Conservation (phyloP, 2,888 invertebrate species). For the Agrypnus murinus region DNA sequence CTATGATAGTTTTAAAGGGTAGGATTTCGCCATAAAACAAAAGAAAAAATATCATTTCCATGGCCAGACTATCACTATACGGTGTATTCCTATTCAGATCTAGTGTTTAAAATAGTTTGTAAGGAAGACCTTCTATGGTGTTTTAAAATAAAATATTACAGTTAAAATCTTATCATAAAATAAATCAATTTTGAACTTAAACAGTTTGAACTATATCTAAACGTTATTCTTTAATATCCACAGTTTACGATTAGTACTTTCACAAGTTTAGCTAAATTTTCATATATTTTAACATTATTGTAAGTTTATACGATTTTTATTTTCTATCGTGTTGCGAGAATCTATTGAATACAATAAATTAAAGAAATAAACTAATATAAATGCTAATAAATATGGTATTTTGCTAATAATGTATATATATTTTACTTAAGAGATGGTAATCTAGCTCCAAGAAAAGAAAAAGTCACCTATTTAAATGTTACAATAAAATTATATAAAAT, state of each 20-base stretch:
- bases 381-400: constrained; percentile 3
- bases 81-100: no score
- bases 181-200: no score
- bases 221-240: background rate
- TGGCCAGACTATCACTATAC: no score
- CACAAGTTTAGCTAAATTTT: no score
- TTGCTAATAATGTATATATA: constrained; percentile 2
- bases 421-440: constrained; percentile 4
- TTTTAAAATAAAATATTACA: background rate
- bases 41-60: no score
- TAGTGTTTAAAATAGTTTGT: no score
- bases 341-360: background rate
- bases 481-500: background rate
- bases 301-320: no score
- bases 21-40: no score
- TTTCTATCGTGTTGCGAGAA: background rate
- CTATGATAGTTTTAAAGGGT: no score
- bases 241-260: no score
- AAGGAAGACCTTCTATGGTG: no score
- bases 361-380: constrained; percentile 11
- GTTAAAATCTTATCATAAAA: background rate
- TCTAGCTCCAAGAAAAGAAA: background rate
- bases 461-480: constrained; percentile 4
- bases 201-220: background rate
- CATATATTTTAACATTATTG: no score